These are phyloP conservation scores for Pentalonia nigronervosa DNA, from an alignment of 1,140 invertebrate species.

Conservation along the genomic window DNA sequence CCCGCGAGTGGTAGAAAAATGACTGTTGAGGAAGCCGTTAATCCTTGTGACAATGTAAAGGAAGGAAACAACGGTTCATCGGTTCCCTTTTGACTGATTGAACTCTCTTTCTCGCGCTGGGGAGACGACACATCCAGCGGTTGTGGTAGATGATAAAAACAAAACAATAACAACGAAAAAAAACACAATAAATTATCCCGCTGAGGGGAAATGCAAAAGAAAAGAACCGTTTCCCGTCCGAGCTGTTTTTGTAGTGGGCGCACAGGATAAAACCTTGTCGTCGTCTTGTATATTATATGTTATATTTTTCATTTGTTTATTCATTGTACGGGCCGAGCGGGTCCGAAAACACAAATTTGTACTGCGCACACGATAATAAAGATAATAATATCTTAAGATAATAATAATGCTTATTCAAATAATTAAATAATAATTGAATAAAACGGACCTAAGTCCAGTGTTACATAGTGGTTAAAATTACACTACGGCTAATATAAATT, in stretches of 20 bases:
- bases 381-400: not conserved
- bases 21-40: conserved; percentile 45
- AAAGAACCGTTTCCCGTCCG: conserved; percentile 1
- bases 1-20: not conserved
- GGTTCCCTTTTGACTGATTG: conserved; percentile 57
- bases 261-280: not conserved
- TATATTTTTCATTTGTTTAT: not conserved
- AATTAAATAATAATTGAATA: no score
- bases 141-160: not conserved
- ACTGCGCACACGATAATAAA: not conserved
- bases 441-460: no score
- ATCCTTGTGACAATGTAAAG: conserved; percentile 56
- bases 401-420: no score
- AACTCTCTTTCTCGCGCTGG: not conserved
- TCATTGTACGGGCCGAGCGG: no score
- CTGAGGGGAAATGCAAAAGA: conserved; percentile 19
- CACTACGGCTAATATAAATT: no score
- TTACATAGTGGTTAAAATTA: no score
- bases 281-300: not conserved
- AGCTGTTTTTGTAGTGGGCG: not conserved
- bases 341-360: not conserved
- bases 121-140: not conserved
- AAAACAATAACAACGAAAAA: not conserved
- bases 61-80: conserved; percentile 58
- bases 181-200: conserved; percentile 16